Conservation (phyloP, 2,113 vertebrate genomes). For the Cottus gobio region DNA sequence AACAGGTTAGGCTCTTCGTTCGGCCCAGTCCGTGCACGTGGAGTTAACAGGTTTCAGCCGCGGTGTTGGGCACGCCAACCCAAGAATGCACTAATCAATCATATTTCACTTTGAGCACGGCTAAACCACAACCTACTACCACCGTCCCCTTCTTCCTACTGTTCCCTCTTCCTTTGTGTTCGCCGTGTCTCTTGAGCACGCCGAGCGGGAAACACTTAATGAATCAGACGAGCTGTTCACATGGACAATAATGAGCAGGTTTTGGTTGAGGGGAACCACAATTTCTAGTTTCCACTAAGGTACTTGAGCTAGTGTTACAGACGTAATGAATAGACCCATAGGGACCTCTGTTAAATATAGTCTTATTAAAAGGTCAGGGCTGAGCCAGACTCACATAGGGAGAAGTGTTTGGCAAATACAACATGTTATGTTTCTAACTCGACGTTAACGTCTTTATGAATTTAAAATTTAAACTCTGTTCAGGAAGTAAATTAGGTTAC, state of each 20-base stretch:
- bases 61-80: slow-evolving; percentile 71
- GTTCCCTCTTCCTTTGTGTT: slow-evolving; percentile 57
- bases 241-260: slow-evolving; percentile 81
- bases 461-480: slow-evolving; percentile 35
- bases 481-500: slow-evolving; percentile 59
- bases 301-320: slow-evolving; percentile 67
- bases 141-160: slow-evolving; percentile 41
- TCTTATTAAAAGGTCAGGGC: slow-evolving; percentile 68
- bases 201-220: slow-evolving; percentile 72
- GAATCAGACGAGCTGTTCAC: slow-evolving; percentile 81
- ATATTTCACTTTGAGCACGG: slow-evolving; percentile 77
- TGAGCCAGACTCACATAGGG: slow-evolving; percentile 21
- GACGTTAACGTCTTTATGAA: slow-evolving; percentile 27
- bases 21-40: slow-evolving; percentile 61
- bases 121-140: slow-evolving; percentile 68
- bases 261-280: slow-evolving; percentile 78
- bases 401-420: slow-evolving; percentile 21
- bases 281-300: slow-evolving; percentile 70
- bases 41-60: slow-evolving; percentile 81
- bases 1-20: slow-evolving; percentile 71
- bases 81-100: slow-evolving; percentile 79
- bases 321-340: slow-evolving; percentile 70
- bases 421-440: slow-evolving; percentile 28
- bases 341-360: slow-evolving; percentile 68
- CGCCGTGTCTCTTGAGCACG: slow-evolving; percentile 70